Base-by-base conservation (phyloP, 2,797 vertebrate species). In the Sandelia bainsii region DNA sequence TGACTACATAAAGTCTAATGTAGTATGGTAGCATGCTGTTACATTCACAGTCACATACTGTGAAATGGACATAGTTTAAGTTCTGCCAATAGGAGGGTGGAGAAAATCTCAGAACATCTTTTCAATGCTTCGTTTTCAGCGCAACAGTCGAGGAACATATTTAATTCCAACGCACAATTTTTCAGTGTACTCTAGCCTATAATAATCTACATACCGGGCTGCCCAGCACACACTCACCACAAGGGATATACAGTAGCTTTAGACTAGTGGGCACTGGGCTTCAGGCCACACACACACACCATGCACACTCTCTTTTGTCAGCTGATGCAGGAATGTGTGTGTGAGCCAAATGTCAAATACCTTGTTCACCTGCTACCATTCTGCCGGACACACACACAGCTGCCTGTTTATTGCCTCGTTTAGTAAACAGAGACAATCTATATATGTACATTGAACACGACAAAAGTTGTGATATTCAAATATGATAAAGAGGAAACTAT, bases 301-400 rank as follows among this genome's bases (percentile, higher is more conserved):
- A 40, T 8, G 29, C 70, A 62, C 62, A 62, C 69, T 49, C 75
- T 59, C 83, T 80, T 80, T 83, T 83, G 88, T 92, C 88, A 92
- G 81, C 88, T 93, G 90, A 92, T 86, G 48, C 19, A 76, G 72
- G 90, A 87, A 89, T 88, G 86, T 80, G 64, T 79, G 39, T 74
- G 70, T 62, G 74, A 88, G 77, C 53, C 86, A 86, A 84, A 84
- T 86, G 89, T 83, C 74, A 90, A 81, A 87, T 88, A 77, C 80
- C 80, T 72, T 68, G 73, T 67, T 90, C 89, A 92, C 87, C 89
- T 92, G 90, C 84, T 81, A 67, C 49, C 59, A 17, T 74, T 84
- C 75, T 71, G 75, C 62, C 57, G 69, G 59, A 32, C 29, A 32
- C 29, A 8, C 8, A 34, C 32, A 34, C 77, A 74, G 65, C 65